A percentile compares a stretch with the other conserved stretches of the same genome.
These are phyloP conservation scores for Montipora capricornis DNA, from an alignment of 64 coral and sea anemone genomes.

Conservation along the genomic window DNA sequence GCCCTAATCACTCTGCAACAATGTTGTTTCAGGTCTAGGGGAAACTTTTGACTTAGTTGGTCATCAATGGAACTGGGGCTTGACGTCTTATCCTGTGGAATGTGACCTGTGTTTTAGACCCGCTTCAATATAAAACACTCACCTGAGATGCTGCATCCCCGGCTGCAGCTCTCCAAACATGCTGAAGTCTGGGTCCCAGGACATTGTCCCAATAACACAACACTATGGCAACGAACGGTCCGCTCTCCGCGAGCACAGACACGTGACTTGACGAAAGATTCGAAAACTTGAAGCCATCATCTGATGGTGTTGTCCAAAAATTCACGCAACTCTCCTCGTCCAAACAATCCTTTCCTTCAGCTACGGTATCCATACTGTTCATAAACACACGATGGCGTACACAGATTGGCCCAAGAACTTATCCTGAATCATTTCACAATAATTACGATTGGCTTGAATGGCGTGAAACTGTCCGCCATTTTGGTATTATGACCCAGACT, in stretches of 20 bases:
- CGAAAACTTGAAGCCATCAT: constrained; percentile 60
- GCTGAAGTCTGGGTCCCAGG: constrained; percentile 68
- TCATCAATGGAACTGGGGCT: too few relatives aligned
- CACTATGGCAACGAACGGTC: constrained; percentile 62
- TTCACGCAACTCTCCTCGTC: background rate
- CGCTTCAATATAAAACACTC: background rate
- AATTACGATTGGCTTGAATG: background rate
- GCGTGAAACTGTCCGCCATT: background rate
- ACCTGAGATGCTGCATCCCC: constrained; percentile 44
- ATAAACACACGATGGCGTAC: background rate
- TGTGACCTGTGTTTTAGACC: too few relatives aligned
- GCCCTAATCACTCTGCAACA: too few relatives aligned
- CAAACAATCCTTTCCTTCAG: background rate
- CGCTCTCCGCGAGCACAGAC: constrained; percentile 45
- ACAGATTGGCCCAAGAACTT: background rate
- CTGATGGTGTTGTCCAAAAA: constrained; percentile 63
- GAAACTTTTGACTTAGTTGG: too few relatives aligned
- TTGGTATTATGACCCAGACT: background rate
- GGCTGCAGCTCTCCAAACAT: constrained; percentile 61
- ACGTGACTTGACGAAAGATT: constrained; percentile 45
- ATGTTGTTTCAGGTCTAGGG: too few relatives aligned
- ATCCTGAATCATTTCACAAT: background rate
- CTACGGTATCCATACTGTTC: background rate
- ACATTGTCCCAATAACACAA: constrained; percentile 79
- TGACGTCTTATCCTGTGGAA: too few relatives aligned